Conservation (phyloP, 2,113 vertebrate species). For the Apaloderma vittatum region DNA sequence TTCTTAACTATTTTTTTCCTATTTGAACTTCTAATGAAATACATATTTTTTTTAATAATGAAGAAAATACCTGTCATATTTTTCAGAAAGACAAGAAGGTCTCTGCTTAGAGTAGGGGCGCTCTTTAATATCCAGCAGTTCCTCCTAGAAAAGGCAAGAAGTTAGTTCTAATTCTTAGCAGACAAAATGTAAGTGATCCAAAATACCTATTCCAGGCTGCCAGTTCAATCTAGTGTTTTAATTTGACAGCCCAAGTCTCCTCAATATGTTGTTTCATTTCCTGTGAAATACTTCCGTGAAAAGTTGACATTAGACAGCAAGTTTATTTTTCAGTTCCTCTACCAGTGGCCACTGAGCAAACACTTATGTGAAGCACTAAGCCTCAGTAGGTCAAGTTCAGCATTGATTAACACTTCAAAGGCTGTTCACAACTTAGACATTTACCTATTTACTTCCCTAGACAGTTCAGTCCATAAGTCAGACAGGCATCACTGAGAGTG, state of each 20-base stretch:
- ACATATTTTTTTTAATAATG: background rate
- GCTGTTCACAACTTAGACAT: background rate
- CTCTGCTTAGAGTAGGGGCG: constrained; percentile 93
- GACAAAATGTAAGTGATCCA: background rate
- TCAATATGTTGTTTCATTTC: background rate
- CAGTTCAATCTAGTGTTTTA: background rate
- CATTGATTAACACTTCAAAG: background rate
- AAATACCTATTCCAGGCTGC: background rate
- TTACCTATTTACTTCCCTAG: background rate
- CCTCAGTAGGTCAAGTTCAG: background rate
- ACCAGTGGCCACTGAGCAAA: background rate
- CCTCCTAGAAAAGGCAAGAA: constrained; percentile 82
- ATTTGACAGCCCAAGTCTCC: background rate
- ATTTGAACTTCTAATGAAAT: background rate
- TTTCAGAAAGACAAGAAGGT: constrained; percentile 94
- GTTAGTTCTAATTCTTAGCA: background rate
- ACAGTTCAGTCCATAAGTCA: background rate
- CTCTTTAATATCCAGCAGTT: constrained; percentile 95
- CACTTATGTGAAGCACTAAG: background rate
- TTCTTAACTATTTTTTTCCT: background rate
- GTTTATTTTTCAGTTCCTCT: background rate
- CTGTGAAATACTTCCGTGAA: background rate
- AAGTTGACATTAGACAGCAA: background rate
- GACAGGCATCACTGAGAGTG: background rate
- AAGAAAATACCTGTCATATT: constrained; percentile 93